These are phyloP conservation scores for Echeneis naucrates DNA, from an alignment of 2,797 vertebrate genomes.

Conservation along the genomic window DNA sequence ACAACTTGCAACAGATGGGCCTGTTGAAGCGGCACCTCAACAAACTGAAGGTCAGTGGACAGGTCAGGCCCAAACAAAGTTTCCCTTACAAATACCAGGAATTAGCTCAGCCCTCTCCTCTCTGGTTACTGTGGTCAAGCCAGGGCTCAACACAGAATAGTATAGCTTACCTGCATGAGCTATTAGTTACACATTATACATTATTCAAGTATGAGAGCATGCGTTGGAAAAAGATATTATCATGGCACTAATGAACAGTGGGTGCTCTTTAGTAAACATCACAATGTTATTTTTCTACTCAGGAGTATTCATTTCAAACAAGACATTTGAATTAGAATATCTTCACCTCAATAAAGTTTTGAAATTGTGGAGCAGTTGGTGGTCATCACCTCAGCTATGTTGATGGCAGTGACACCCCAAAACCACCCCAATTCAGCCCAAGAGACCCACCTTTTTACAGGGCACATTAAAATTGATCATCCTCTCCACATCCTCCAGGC, in stretches of 20 bases:
- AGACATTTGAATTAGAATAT: not conserved
- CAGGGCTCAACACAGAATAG: not conserved
- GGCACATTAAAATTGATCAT: constrained; percentile 69
- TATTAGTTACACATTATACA: not conserved
- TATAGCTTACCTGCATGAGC: not conserved
- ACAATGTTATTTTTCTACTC: not conserved
- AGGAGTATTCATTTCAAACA: not conserved
- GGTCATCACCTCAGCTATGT: constrained; percentile 13
- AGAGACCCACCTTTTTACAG: constrained; percentile 50
- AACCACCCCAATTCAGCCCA: constrained; percentile 18
- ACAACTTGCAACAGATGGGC: constrained; percentile 73
- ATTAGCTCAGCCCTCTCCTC: constrained; percentile 76
- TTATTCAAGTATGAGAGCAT: not conserved
- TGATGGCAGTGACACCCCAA: not conserved
- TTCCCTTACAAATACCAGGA: constrained; percentile 84
- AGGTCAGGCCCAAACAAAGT: constrained; percentile 86
- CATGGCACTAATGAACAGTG: not conserved
- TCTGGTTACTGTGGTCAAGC: constrained; percentile 65
- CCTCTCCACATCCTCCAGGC: constrained; percentile 39
- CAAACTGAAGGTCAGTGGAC: constrained; percentile 84
- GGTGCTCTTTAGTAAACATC: no score
- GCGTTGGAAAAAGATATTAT: not conserved
- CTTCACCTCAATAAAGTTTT: not conserved
- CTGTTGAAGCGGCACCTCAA: constrained; percentile 77
- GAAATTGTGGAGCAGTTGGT: constrained; percentile 3